Evolutionary conservation across 2,888 invertebrate species (phyloP), one percentile per base, ranked within the genome.

Genomic region (Synanthedon andrenaeformis): DNA sequence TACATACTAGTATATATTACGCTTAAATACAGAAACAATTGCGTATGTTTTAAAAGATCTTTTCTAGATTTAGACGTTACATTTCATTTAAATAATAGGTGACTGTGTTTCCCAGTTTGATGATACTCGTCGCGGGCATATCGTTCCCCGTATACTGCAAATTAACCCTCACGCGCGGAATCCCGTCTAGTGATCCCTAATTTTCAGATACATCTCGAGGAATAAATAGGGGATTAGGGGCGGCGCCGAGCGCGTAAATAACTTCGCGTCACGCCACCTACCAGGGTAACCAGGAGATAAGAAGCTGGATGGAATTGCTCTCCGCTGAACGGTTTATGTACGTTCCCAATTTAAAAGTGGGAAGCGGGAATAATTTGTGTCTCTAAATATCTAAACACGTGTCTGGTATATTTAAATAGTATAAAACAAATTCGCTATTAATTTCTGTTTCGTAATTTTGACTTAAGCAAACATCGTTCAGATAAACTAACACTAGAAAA

Each of bases 221-320:
- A 82, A 86, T 85, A 86, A 86, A 86, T 85, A 86, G 86, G 77
- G 82, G 86, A 84, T 87, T 86, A 85, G 75, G 82, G 82, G 76
- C 67, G 79, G 76, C 75, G 80, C 71, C 72, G 73, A 65, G 70
- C 73, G 80, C 84, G 85, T 87, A 86, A 86, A 87, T 86, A 87
- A 83, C 78, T 69, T 71, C 70, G 78, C 80, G 83, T 82, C 83
- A 82, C 76, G 78, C 67, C 70, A 64, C 64, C 63, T 60, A 63
- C 75, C 72, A 69, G 71, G 74, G 74, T 66, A 61, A 66, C 64
- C 70, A 69, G 63, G 70, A 78, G 85, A 84, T 84, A 86, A 86
- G 82, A 69, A 69, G 70, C 61, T 62, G 66, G 70, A 72, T 69
- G 78, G 74, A 76, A 83, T 83, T 82, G 81, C 74, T 66, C 74